Evolutionary conservation across 2,888 invertebrate genomes (phyloP).

Genomic region (Fragum whitleyi): DNA sequence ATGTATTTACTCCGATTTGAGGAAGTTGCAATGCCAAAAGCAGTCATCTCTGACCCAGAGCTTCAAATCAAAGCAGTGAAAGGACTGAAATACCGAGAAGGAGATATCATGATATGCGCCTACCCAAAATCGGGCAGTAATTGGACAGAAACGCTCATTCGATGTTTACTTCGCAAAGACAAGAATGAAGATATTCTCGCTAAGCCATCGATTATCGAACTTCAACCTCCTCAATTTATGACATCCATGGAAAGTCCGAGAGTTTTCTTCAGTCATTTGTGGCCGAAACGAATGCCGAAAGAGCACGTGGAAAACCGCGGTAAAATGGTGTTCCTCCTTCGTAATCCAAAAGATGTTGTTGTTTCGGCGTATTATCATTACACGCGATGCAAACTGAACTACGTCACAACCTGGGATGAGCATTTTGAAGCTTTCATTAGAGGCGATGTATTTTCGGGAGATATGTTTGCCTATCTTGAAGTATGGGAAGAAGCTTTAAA

Average conservation of each 20-base stretch:
- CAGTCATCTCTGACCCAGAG: background rate
- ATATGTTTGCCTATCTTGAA: conserved; percentile 1
- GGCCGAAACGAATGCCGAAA: conserved; percentile 6
- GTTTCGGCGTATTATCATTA: conserved; percentile 7
- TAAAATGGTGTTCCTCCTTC: conserved; percentile 1
- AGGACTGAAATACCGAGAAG: background rate
- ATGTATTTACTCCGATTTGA: no score
- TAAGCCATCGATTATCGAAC: background rate
- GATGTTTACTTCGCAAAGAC: background rate
- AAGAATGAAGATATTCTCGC: background rate
- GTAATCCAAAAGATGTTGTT: conserved; percentile 2
- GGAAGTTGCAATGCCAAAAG: no score
- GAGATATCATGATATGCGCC: conserved; percentile 7
- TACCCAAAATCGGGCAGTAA: conserved; percentile 5
- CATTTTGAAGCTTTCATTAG: background rate
- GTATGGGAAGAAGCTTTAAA: background rate
- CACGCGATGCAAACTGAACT: background rate
- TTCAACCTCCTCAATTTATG: background rate
- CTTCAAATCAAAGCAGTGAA: background rate
- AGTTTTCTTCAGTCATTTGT: background rate
- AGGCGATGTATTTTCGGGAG: background rate
- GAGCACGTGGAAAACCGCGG: background rate
- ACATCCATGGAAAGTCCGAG: background rate
- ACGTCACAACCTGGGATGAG: background rate
- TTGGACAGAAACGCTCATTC: background rate